Conservation (phyloP, 2,113 vertebrate genomes). For the Gallinago undulata region DNA sequence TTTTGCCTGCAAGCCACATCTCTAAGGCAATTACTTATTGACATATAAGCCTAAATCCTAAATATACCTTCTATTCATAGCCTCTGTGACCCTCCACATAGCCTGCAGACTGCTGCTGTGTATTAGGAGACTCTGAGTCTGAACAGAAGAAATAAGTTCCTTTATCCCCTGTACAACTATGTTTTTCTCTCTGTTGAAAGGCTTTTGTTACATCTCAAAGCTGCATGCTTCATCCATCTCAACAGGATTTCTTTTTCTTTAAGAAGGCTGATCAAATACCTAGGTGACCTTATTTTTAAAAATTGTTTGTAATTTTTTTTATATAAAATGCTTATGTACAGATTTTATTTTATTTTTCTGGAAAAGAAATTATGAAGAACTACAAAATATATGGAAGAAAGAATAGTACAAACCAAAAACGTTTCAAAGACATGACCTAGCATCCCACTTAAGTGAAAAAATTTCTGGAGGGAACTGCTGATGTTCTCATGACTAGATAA, state of each 20-base stretch:
- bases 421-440: neutral
- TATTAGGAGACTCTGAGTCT: neutral
- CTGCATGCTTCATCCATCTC: neutral
- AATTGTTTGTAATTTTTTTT: neutral
- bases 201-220: neutral
- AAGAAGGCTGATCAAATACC: neutral
- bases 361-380: neutral
- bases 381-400: neutral
- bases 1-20: neutral
- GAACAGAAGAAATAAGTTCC: neutral
- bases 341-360: neutral
- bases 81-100: neutral
- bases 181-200: neutral
- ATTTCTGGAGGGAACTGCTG: neutral
- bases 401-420: neutral
- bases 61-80: neutral
- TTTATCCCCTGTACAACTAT: neutral
- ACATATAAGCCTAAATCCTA: neutral
- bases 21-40: neutral
- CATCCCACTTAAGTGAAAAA: neutral
- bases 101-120: neutral
- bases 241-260: neutral
- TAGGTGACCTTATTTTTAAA: neutral
- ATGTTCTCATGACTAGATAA: neutral
- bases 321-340: neutral